Base-by-base conservation (phyloP, 2,797 vertebrate species). In the Gila robusta region DNA sequence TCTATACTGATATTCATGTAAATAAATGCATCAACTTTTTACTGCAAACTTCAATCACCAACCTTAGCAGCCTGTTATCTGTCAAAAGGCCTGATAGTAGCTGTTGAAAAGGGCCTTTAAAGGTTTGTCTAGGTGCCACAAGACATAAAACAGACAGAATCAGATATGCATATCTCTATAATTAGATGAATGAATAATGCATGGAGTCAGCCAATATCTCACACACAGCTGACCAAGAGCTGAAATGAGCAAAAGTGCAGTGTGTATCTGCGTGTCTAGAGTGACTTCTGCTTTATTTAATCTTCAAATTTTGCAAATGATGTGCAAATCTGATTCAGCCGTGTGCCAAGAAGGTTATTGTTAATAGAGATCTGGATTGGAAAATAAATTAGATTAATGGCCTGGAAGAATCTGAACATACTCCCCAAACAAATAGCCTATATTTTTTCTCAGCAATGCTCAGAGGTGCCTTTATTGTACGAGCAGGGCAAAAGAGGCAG, bases 131-230 rank as follows among this genome's bases (percentile, higher is more conserved):
- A 88, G 44, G 71, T 82, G 84, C 87, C 88, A 85, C 69, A 85
- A 86, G 86, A 66, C 59, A 88, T 87, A 87, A 89, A 86, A 82
- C 62, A 88, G 35, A 87, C 69, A 37, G 79, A 87, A 89, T 91
- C 87, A 90, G 84, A 89, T 89, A 88, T 89, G 89, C 87, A 89
- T 88, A 84, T 88, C 67, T 84, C 67, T 86, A 87, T 89, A 90
- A 90, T 89, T 84, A 89, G 66, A 35, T 64, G 21, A 64, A 88
- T 91, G 90, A 83, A 91, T 91, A 88, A 91, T 91, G 88, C 87
- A 91, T 89, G 70, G 8, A 54, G 76, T 74, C 41, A 86, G 70
- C 82, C 86, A 76, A 88, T 91, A 89, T 90, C 87, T 71, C 77
- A 54, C 44, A 59, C 77, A 59, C 74, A 16, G 81, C 86, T 85